Evolutionary conservation across 2,797 vertebrate genomes (phyloP).

Genomic region (Allobates femoralis): DNA sequence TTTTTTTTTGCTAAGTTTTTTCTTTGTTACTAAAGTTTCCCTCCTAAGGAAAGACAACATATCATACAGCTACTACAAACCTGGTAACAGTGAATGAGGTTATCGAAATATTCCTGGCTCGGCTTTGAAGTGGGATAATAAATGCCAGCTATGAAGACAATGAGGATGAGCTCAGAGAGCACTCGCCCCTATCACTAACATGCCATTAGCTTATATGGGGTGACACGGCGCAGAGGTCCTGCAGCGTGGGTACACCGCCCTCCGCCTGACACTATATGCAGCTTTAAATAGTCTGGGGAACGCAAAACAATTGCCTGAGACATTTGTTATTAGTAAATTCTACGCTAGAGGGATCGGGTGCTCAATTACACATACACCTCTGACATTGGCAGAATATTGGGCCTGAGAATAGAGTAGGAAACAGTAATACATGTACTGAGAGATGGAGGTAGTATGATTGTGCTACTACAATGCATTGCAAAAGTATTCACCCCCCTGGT

Average conservation of each 20-base stretch:
- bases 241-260: background rate
- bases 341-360: background rate
- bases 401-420: too few relatives aligned
- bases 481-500: too few relatives aligned
- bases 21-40: too few relatives aligned
- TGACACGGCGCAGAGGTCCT: background rate
- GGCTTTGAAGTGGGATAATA: conserved; percentile 61
- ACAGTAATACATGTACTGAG: too few relatives aligned
- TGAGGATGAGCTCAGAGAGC: conserved; percentile 54
- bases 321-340: background rate
- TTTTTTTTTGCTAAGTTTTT: too few relatives aligned
- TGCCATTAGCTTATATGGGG: conserved; percentile 51
- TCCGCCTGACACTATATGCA: background rate
- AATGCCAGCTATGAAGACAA: conserved; percentile 66
- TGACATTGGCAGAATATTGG: too few relatives aligned
- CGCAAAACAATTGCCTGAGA: background rate
- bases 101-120: conserved; percentile 67
- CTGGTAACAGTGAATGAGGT: conserved; percentile 57
- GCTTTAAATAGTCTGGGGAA: conserved; percentile 34
- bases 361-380: background rate
- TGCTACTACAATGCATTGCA: too few relatives aligned
- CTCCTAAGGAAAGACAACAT: background rate
- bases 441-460: too few relatives aligned
- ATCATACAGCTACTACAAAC: background rate
- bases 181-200: conserved; percentile 45